A percentile compares a stretch with the other conserved stretches of the same genome.
Evolutionary conservation across 1,140 invertebrate genomes (phyloP).

Genomic region (Holotrichia oblita): DNA sequence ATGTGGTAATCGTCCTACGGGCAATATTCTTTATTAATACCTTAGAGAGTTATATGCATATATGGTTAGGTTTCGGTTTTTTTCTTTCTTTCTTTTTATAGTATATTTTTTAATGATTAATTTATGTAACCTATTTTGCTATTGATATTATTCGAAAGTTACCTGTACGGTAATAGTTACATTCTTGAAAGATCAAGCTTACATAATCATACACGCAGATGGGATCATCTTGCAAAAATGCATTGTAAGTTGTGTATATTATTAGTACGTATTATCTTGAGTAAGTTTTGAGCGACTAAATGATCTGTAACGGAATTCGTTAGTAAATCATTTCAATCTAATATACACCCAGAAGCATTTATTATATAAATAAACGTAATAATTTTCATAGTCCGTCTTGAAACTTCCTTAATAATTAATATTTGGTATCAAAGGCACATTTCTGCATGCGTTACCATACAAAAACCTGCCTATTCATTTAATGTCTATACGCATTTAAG

Average conservation of each 20-base stretch:
- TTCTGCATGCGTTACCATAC: no score
- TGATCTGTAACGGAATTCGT: not conserved
- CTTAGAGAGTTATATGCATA: not conserved
- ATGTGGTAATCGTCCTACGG: not conserved
- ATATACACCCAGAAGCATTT: not conserved
- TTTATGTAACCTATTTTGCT: slow-evolving; percentile 14
- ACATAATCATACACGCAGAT: not conserved
- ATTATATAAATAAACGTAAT: not conserved
- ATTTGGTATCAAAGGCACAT: no score
- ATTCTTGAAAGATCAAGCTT: not conserved
- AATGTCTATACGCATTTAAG: no score
- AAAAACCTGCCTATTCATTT: no score
- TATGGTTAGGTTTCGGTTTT: slow-evolving; percentile 24
- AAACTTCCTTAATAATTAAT: no score
- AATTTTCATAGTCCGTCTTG: not conserved
- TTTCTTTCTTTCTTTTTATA: slow-evolving; percentile 21
- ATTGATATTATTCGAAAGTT: slow-evolving; percentile 18
- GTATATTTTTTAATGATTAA: not conserved
- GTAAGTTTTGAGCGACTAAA: not conserved
- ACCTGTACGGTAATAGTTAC: not conserved
- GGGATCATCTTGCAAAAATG: no score
- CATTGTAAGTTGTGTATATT: not conserved
- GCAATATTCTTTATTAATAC: not conserved
- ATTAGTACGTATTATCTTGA: not conserved
- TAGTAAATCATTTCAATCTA: not conserved